Conservation (phyloP, 2,113 vertebrate species). For the Castor canadensis region DNA sequence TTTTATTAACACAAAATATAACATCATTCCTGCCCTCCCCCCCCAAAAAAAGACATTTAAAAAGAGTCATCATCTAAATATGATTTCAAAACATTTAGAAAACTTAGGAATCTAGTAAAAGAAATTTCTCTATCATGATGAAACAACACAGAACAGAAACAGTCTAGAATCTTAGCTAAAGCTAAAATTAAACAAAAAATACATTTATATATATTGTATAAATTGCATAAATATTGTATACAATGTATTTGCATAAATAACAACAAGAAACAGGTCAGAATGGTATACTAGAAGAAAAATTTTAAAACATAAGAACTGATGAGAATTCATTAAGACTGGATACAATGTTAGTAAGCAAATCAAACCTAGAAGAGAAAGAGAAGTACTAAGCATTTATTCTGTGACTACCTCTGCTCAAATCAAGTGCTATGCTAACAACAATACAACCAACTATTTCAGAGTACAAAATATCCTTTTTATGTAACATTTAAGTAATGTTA, state of each 20-base stretch:
- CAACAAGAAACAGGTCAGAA: background rate
- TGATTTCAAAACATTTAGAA: background rate
- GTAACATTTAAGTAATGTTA: background rate
- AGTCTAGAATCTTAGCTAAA: background rate
- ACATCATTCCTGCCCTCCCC: background rate
- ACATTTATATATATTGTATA: no score
- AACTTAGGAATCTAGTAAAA: no score
- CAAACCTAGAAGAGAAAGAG: constrained; percentile 3
- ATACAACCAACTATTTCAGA: background rate
- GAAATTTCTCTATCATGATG: background rate
- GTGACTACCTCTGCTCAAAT: background rate
- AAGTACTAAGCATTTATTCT: background rate
- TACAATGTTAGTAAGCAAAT: background rate
- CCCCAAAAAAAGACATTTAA: background rate
- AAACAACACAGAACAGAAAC: constrained; percentile 1
- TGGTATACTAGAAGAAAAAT: background rate
- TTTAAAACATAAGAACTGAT: background rate
- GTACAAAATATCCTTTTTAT: background rate
- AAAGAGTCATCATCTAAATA: background rate
- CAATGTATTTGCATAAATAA: background rate
- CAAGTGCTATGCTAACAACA: background rate
- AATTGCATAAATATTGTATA: no score
- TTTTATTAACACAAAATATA: background rate
- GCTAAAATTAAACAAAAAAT: no score
- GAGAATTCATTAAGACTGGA: background rate